Base-by-base conservation (phyloP, 2,113 vertebrate genomes). In the Copsychus sechellarum region DNA sequence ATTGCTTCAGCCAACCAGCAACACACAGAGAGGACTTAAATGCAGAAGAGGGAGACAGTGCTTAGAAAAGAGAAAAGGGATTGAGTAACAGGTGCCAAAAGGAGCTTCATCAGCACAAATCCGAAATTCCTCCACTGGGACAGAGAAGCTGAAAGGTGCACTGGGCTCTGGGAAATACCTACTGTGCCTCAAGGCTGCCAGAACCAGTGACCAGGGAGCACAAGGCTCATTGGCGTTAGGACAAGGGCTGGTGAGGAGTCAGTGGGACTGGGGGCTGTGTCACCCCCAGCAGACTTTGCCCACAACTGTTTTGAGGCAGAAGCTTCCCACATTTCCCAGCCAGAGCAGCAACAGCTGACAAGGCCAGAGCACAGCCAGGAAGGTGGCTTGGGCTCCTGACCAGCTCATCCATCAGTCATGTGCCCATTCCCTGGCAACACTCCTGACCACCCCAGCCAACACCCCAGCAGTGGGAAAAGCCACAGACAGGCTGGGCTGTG, bases 401-500 rank as follows among this genome's bases (percentile, higher is more conserved):
- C 61, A 50, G 81, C 73, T 66, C 81, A 84, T 21, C 47, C 62
- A 57, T 50, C 42, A 33, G 9, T 14, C 0, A 0, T 18, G 11
- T 83, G 67, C 31, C 76, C 65, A 21, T 15, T n/a, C 42, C 38
- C 18, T 66, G 25, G 11, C 34, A 29, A 31, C 17, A 3, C 6
- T 70, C 74, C 67, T 74, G 87, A 74, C 13, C 22, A 25, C 22
- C 31, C 24, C n/a, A 81, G 77, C n/a, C 65, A 33, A 6, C 0
- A 0, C 42, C 3, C 0, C n/a, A 65, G 70, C 81, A 34, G 66
- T 11, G 24, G 26, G 67, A 60, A 66, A 29, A 71, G 64, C 72
- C 12, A 1, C 0, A 11, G 62, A 22, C 0, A 1, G 71, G 21
- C 5, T 2, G 25, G 33, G 17, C 51, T 56, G 57, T 0, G 0